These are phyloP conservation scores for Tetrapedia diversipes DNA, from an alignment of 2,888 invertebrate species.

Conservation along the genomic window DNA sequence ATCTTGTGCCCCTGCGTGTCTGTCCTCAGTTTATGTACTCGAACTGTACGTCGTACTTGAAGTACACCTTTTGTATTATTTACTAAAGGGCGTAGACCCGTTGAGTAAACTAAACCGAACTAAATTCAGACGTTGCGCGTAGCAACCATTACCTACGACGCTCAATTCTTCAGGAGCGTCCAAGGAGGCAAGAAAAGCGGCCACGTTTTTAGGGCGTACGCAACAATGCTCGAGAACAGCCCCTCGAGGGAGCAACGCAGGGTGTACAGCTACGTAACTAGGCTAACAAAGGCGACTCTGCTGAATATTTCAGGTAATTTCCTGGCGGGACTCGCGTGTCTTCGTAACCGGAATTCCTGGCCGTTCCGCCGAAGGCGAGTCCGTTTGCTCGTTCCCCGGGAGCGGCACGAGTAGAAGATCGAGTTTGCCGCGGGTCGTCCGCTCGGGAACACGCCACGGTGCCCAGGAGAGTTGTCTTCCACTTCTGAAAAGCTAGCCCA, in stretches of 20 bases:
- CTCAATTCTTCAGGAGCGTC: background rate
- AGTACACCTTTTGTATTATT: too few species aligned
- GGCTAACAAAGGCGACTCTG: conserved; percentile 33
- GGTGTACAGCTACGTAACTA: conserved; percentile 24
- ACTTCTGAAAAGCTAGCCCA: conserved; percentile 47
- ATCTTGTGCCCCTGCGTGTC: too few species aligned
- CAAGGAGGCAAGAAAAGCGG: background rate
- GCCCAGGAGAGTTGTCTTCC: conserved; percentile 24
- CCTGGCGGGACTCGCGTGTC: conserved; percentile 32
- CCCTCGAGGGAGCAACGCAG: background rate
- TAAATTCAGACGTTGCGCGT: too few species aligned
- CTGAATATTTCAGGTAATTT: conserved; percentile 52
- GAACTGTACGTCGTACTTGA: too few species aligned
- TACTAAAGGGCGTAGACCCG: too few species aligned
- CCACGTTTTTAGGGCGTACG: background rate
- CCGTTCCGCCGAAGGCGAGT: conserved; percentile 1
- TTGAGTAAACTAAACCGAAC: too few species aligned
- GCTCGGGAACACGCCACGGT: background rate
- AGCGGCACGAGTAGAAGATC: background rate
- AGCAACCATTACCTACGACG: background rate
- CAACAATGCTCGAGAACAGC: background rate
- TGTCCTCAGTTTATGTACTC: too few species aligned
- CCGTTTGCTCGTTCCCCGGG: background rate
- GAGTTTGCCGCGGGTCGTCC: background rate
- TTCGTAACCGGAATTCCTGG: conserved; percentile 18